A percentile compares a stretch with the other conserved stretches of the same genome.
Evolutionary conservation across 2,797 vertebrate genomes (phyloP).

Genomic region (Stomatorhinus walkeri): DNA sequence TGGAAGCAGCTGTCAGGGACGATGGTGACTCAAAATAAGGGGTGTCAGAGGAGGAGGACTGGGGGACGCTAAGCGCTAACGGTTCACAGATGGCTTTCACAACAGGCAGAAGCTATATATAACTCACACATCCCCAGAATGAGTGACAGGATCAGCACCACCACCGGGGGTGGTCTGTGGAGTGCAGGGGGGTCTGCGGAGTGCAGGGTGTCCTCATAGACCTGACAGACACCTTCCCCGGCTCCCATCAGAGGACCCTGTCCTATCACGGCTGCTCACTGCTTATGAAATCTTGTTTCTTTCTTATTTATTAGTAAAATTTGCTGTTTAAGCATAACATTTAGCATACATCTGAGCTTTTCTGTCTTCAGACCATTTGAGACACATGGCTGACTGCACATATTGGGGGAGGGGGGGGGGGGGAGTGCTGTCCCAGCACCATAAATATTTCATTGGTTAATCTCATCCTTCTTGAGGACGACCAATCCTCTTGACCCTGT

Average conservation of each 20-base stretch:
- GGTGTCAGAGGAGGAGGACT: neutral
- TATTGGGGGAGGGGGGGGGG: neutral
- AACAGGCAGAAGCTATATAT: conserved; percentile 22
- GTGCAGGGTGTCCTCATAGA: neutral
- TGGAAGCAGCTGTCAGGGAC: neutral
- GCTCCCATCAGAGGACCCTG: neutral
- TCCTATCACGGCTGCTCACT: neutral
- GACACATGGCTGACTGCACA: neutral
- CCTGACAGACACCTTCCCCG: neutral
- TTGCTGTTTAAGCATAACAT: neutral
- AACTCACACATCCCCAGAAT: conserved; percentile 1
- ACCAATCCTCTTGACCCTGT: neutral
- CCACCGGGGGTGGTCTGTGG: neutral
- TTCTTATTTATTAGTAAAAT: neutral
- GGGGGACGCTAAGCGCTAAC: neutral
- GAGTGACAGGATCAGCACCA: conserved; percentile 19
- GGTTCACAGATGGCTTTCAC: conserved; percentile 23
- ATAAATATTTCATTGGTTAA: neutral
- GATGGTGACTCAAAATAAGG: neutral
- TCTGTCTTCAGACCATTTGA: neutral
- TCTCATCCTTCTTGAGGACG: neutral
- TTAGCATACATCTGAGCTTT: neutral
- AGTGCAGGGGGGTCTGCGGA: neutral
- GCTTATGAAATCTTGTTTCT: neutral
- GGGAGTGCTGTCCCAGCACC: neutral